A percentile compares a stretch with the other conserved stretches of the same genome.
Conservation (phyloP, 2,113 vertebrate species). For the Gila orcuttii region DNA sequence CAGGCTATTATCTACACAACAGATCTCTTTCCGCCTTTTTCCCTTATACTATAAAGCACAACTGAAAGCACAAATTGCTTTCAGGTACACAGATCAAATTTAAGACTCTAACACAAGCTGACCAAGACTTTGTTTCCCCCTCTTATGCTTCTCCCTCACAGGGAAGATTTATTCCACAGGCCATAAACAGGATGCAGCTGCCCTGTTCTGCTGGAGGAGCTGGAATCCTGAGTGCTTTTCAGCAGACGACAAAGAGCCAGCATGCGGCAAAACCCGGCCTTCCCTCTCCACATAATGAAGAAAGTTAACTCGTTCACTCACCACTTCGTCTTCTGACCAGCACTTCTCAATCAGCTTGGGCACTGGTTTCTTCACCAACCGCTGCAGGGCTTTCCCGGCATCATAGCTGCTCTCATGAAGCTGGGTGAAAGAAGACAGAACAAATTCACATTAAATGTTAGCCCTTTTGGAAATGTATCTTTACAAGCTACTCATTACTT, state of each 20-base stretch:
- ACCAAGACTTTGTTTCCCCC: conserved; percentile 50
- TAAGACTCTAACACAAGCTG: conserved; percentile 71
- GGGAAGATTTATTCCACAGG: conserved; percentile 69
- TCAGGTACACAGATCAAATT: conserved; percentile 65
- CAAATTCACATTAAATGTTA: background rate
- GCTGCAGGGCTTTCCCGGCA: conserved; percentile 96
- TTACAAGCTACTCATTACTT: background rate
- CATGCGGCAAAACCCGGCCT: conserved; percentile 1
- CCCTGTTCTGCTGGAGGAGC: conserved; percentile 60
- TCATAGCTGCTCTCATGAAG: conserved; percentile 98
- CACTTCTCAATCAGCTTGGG: conserved; percentile 98
- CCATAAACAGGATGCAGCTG: conserved; percentile 84
- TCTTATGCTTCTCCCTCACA: conserved; percentile 53
- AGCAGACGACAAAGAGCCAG: conserved; percentile 4
- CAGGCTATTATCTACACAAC: background rate
- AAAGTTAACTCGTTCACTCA: conserved; percentile 71
- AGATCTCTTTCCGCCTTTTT: conserved; percentile 7
- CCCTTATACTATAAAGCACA: background rate
- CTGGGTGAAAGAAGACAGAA: conserved; percentile 67
- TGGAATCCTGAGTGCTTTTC: conserved; percentile 61
- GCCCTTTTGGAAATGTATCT: background rate
- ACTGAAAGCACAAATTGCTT: conserved; percentile 23
- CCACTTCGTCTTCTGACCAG: conserved; percentile 99
- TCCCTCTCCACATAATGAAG: conserved; percentile 3
- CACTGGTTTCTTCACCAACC: conserved; percentile 97